Percentiles rank a stretch among this genome's conserved stretches.
phyloP scores from a whole-genome alignment of 2,797 vertebrate species.

The Telmatherina bonti region DNA sequence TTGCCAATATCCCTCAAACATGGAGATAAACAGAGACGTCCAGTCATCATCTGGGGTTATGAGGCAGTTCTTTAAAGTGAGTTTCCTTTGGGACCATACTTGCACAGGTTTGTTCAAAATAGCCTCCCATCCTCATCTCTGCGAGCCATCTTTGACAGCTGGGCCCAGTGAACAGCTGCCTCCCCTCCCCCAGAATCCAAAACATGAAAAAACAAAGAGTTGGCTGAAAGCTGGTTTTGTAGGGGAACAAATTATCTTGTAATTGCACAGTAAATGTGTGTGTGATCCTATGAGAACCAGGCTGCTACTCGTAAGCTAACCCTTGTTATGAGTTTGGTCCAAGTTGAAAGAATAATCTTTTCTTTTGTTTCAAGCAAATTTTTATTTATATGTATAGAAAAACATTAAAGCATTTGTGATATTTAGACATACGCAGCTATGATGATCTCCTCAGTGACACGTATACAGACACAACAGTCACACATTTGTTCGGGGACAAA shows the following conservation, averaged over 20 bases:
- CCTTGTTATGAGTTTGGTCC: conserved; percentile 4
- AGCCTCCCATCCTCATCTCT: conserved; percentile 16
- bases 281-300: conserved; percentile 22
- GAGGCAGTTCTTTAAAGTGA: conserved; percentile 63
- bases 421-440: neutral
- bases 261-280: conserved; percentile 28
- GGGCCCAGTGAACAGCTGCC: conserved; percentile 72
- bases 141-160: conserved; percentile 73
- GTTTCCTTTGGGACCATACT: conserved; percentile 56
- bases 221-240: conserved; percentile 30
- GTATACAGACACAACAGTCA: conserved; percentile 20
- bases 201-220: conserved; percentile 58
- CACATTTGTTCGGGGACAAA: conserved; percentile 46
- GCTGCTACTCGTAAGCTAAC: conserved; percentile 9
- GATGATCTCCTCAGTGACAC: conserved; percentile 15
- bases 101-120: conserved; percentile 68
- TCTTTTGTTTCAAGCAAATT: neutral
- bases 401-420: conserved; percentile 13
- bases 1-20: conserved; percentile 20
- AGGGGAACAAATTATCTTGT: conserved; percentile 36
- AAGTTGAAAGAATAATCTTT: neutral
- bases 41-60: conserved; percentile 53
- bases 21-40: conserved; percentile 56
- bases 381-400: neutral
- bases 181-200: conserved; percentile 58